Conservation (phyloP, 2,888 invertebrate species). For the Zygothrica quintamaculata region DNA sequence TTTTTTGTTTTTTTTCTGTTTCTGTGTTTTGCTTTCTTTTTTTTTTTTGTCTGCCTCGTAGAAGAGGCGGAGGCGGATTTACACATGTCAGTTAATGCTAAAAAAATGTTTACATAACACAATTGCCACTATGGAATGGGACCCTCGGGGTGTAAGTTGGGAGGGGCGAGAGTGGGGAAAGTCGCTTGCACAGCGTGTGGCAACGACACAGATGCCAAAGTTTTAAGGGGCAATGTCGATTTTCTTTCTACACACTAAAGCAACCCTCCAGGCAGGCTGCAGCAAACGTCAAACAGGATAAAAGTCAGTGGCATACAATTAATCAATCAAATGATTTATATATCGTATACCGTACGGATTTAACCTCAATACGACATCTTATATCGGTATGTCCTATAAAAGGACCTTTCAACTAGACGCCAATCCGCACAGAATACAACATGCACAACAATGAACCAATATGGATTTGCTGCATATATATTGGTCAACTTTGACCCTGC, state of each 20-base stretch:
- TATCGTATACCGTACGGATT: slow-evolving; percentile 26
- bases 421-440: neutral
- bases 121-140: slow-evolving; percentile 54
- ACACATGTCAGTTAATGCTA: slow-evolving; percentile 77
- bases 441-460: neutral
- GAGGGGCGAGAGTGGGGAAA: neutral
- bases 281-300: slow-evolving; percentile 68
- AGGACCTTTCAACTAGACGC: neutral
- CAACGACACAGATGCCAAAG: slow-evolving; percentile 53
- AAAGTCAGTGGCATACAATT: slow-evolving; percentile 68
- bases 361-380: slow-evolving; percentile 61
- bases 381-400: neutral
- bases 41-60: neutral
- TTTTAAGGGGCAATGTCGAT: slow-evolving; percentile 59
- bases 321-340: slow-evolving; percentile 77
- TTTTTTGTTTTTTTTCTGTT: slow-evolving; percentile 6
- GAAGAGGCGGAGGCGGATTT: slow-evolving; percentile 45
- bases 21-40: slow-evolving; percentile 1
- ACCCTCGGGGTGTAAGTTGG: slow-evolving; percentile 2
- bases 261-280: slow-evolving; percentile 26
- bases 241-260: neutral
- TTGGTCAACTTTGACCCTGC: too few species aligned
- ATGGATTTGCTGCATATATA: too few species aligned
- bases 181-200: slow-evolving; percentile 27
- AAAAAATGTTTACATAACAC: slow-evolving; percentile 77